Conservation (phyloP, 2,113 vertebrate genomes). For the Lynx canadensis region DNA sequence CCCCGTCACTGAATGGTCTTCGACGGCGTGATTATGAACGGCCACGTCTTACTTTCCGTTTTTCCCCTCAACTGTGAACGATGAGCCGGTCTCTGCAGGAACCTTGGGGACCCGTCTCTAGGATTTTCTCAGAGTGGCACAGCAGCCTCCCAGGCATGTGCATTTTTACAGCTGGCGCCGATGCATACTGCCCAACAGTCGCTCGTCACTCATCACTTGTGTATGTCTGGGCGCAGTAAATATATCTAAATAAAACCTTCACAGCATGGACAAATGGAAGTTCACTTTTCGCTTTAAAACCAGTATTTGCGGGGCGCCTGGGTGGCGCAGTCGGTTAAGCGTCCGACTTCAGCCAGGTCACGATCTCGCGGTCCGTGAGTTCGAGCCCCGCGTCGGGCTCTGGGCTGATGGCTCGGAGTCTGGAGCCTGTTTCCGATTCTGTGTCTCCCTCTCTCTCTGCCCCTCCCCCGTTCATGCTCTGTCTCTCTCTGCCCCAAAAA, state of each 20-base stretch:
- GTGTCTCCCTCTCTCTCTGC: no score
- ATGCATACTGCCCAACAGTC: not conserved
- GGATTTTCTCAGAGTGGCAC: not conserved
- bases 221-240: no score
- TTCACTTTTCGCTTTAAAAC: not conserved
- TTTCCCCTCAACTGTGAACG: not conserved
- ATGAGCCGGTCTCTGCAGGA: no score
- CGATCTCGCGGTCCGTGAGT: no score
- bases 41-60: not conserved
- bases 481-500: no score
- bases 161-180: not conserved
- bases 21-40: no score
- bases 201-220: not conserved
- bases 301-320: not conserved
- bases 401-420: no score
- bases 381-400: no score
- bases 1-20: not conserved
- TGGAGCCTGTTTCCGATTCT: no score
- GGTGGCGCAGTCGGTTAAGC: no score
- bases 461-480: no score
- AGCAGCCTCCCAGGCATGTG: not conserved
- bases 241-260: not conserved
- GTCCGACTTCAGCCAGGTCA: no score
- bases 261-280: not conserved
- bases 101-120: not conserved